Evolutionary conservation across 2,888 invertebrate genomes (phyloP).

Genomic region (Lasioglossum leucozonium): DNA sequence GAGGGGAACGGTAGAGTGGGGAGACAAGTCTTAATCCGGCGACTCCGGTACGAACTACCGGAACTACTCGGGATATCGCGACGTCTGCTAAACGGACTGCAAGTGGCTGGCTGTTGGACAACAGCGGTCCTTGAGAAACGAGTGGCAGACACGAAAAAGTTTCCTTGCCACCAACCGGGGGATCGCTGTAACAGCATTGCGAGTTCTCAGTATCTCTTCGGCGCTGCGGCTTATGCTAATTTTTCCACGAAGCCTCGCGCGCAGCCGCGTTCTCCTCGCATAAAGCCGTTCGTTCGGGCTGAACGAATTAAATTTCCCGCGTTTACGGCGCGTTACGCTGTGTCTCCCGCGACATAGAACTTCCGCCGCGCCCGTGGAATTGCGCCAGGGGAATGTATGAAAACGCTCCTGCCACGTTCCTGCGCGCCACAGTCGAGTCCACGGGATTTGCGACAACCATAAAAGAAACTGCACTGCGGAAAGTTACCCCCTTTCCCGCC

Average conservation of each 20-base stretch:
- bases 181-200: background rate
- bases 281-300: slow-evolving; percentile 23
- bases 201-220: slow-evolving; percentile 37
- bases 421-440: background rate
- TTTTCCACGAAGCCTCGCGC: slow-evolving; percentile 47
- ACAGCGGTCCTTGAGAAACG: slow-evolving; percentile 18
- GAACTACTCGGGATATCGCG: background rate
- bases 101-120: background rate
- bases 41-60: background rate
- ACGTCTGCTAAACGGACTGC: background rate
- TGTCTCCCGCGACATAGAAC: slow-evolving; percentile 15
- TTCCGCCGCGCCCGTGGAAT: slow-evolving; percentile 13
- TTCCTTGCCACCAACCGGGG: background rate
- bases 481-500: background rate
- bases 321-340: slow-evolving; percentile 27
- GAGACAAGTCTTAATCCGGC: no score
- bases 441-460: slow-evolving; percentile 4
- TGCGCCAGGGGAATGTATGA: background rate
- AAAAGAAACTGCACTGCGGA: background rate
- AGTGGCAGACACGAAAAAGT: slow-evolving; percentile 13
- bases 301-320: slow-evolving; percentile 38
- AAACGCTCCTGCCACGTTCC: background rate
- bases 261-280: slow-evolving; percentile 9
- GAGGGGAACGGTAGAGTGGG: no score
- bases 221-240: slow-evolving; percentile 69